These are phyloP conservation scores for Orchesella cincta DNA, from an alignment of 1,140 invertebrate genomes.

Conservation along the genomic window DNA sequence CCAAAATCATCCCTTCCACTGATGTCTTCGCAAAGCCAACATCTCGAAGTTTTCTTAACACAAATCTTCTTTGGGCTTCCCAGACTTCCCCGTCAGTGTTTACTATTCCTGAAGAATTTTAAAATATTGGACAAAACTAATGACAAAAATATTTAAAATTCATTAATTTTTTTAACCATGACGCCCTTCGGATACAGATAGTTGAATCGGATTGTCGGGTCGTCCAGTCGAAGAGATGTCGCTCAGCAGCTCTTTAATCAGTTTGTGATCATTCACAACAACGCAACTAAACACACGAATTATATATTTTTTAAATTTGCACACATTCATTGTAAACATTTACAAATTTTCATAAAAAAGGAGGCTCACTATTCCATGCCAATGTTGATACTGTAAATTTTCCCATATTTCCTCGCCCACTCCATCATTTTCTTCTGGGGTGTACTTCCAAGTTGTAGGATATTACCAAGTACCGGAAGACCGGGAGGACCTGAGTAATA, in stretches of 20 bases:
- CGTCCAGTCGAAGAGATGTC: not conserved
- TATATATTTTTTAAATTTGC: no score
- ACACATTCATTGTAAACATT: no score
- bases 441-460: not conserved
- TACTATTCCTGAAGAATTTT: constrained; percentile 9
- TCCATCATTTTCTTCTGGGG: not conserved
- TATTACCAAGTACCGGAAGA: not conserved
- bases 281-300: not conserved
- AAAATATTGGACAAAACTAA: no score
- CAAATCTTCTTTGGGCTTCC: constrained; percentile 42
- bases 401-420: not conserved
- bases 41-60: constrained; percentile 30
- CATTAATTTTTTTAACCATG: no score
- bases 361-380: constrained; percentile 9
- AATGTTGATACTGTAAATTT: not conserved
- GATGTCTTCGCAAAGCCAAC: constrained; percentile 35
- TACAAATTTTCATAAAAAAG: no score
- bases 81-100: not conserved
- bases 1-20: constrained; percentile 31
- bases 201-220: not conserved
- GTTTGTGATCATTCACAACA: not conserved
- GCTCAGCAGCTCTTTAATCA: not conserved
- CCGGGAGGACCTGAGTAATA: constrained; percentile 5
- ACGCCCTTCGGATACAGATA: not conserved
- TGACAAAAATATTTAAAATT: no score